Percentiles rank a stretch among this genome's conserved stretches.
These are phyloP conservation scores for Drosophila malerkotliana DNA, from an alignment of 1,140 invertebrate species.

Conservation along the genomic window DNA sequence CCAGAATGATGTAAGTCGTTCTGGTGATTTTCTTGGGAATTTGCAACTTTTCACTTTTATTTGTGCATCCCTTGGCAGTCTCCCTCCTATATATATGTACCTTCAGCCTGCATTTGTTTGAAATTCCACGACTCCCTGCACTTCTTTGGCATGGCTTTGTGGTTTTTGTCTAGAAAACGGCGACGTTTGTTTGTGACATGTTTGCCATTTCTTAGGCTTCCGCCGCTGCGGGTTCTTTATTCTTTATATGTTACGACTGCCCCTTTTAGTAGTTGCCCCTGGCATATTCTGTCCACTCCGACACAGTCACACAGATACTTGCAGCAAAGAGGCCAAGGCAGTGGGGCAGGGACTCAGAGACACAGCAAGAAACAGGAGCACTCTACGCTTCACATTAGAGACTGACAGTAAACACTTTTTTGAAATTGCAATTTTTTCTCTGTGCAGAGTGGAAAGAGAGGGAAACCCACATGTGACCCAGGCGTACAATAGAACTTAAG, in stretches of 20 bases:
- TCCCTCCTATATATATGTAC: no score
- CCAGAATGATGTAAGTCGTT: background rate
- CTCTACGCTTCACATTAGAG: background rate
- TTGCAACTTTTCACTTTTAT: conserved; percentile 37
- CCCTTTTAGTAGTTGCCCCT: conserved; percentile 17
- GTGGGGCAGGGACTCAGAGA: conserved; percentile 23
- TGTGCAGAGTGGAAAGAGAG: background rate
- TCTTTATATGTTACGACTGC: conserved; percentile 13
- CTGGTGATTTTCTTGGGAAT: conserved; percentile 23
- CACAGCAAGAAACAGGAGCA: background rate
- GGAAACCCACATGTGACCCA: conserved; percentile 36
- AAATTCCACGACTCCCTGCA: background rate
- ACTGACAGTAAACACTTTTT: background rate
- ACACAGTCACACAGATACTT: conserved; percentile 1
- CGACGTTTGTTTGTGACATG: conserved; percentile 45
- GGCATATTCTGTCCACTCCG: conserved; percentile 22
- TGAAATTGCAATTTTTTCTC: background rate
- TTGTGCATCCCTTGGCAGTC: conserved; percentile 2
- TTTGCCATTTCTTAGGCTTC: conserved; percentile 63
- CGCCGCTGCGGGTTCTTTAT: conserved; percentile 17
- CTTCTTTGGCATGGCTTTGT: conserved; percentile 20
- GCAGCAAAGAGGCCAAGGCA: conserved; percentile 12
- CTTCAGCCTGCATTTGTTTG: background rate
- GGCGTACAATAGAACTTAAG: conserved; percentile 41
- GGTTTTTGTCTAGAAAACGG: conserved; percentile 6